These are phyloP conservation scores for Synodontis membranacea DNA, from an alignment of 2,113 vertebrate species.

Conservation along the genomic window DNA sequence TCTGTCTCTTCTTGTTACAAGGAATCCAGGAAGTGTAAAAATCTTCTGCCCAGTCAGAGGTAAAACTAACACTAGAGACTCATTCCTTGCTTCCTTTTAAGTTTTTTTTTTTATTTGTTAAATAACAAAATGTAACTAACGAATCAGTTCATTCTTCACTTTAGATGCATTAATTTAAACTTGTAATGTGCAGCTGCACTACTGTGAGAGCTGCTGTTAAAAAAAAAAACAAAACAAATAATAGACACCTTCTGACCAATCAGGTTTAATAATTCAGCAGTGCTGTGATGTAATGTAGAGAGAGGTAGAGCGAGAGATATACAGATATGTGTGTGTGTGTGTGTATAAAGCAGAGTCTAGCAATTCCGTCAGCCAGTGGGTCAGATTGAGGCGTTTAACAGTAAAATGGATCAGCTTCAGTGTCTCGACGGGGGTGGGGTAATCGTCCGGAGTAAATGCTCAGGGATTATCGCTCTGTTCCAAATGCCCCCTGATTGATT, in stretches of 20 bases:
- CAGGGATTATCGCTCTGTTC: slow-evolving; percentile 53
- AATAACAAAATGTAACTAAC: not conserved
- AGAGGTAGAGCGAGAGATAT: too few species aligned
- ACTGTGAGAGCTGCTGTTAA: too few species aligned
- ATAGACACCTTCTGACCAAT: not conserved
- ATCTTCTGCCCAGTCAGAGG: too few species aligned
- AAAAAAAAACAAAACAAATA: too few species aligned
- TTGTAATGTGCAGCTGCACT: too few species aligned
- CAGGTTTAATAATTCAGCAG: not conserved
- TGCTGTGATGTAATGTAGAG: not conserved
- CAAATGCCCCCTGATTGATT: slow-evolving; percentile 60
- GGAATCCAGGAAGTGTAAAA: too few species aligned
- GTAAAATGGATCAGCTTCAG: not conserved
- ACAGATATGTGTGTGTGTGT: not conserved
- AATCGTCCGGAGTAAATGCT: slow-evolving; percentile 45
- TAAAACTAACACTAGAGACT: not conserved
- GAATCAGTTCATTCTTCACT: too few species aligned
- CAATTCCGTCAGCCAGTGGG: not conserved
- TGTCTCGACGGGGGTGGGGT: slow-evolving; percentile 32
- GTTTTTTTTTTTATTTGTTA: not conserved
- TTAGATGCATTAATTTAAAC: too few species aligned
- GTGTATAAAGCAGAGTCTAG: not conserved
- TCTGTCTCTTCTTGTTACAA: too few species aligned
- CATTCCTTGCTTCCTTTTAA: not conserved
- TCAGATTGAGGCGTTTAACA: not conserved